These are phyloP conservation scores for Pachypeltis micranthus DNA, from an alignment of 1,140 invertebrate genomes.

Conservation along the genomic window DNA sequence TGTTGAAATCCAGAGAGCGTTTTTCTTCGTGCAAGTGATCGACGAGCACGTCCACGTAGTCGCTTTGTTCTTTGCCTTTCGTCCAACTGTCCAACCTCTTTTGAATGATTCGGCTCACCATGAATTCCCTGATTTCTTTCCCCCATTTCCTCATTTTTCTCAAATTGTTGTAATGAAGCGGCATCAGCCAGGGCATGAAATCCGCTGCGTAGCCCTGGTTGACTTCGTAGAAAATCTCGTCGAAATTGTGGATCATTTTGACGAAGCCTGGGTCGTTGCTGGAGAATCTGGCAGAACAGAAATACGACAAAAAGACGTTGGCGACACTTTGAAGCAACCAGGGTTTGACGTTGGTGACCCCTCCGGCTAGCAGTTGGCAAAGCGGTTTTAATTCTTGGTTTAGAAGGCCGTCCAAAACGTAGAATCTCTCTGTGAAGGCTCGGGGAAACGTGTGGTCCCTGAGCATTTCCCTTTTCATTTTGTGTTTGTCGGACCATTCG, in stretches of 20 bases:
- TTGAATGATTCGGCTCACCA: slow-evolving; percentile 57
- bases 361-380: slow-evolving; percentile 37
- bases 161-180: slow-evolving; percentile 57
- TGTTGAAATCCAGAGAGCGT: slow-evolving; percentile 43
- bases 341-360: slow-evolving; percentile 26
- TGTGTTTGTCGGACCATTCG: slow-evolving; percentile 73
- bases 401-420: slow-evolving; percentile 50
- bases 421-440: slow-evolving; percentile 53
- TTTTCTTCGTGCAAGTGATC: slow-evolving; percentile 50
- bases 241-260: slow-evolving; percentile 58
- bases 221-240: slow-evolving; percentile 80
- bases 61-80: slow-evolving; percentile 30
- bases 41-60: slow-evolving; percentile 63
- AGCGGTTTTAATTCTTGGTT: slow-evolving; percentile 46
- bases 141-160: slow-evolving; percentile 54
- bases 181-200: slow-evolving; percentile 71
- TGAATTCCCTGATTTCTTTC: slow-evolving; percentile 57
- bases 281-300: slow-evolving; percentile 52
- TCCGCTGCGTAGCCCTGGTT: slow-evolving; percentile 80
- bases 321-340: slow-evolving; percentile 34
- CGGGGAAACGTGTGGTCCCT: slow-evolving; percentile 56
- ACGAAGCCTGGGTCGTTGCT: slow-evolving; percentile 50
- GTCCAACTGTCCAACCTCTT: slow-evolving; percentile 39
- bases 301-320: slow-evolving; percentile 57
- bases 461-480: slow-evolving; percentile 55